A percentile compares a stretch with the other conserved stretches of the same genome.
Conservation (phyloP, 2,888 invertebrate genomes). For the Pristionchus maxplancki region DNA sequence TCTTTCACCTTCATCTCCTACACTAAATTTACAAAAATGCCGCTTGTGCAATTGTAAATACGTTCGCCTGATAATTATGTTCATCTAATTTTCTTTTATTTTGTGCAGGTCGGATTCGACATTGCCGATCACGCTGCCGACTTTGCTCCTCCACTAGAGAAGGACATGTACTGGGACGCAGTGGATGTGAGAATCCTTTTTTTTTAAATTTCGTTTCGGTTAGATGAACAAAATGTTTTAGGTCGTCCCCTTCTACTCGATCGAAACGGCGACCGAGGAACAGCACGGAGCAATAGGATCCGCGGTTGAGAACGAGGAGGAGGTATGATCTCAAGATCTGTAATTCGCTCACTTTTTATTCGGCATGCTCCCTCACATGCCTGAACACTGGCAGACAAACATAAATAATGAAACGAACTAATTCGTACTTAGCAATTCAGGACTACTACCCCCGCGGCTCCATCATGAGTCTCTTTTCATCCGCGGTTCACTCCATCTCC, state of each 20-base stretch:
- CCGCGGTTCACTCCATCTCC: not conserved
- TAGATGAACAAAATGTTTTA: too few species aligned
- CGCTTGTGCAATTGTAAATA: too few species aligned
- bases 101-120: not conserved
- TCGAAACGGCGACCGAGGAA: not conserved
- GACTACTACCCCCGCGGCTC: not conserved
- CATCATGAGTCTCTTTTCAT: not conserved
- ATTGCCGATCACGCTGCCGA: constrained; percentile 14
- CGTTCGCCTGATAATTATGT: not conserved
- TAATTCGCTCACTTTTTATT: too few species aligned
- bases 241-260: constrained; percentile 33
- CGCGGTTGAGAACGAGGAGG: not conserved
- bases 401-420: too few species aligned
- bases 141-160: constrained; percentile 4
- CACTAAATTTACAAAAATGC: too few species aligned
- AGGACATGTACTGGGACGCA: constrained; percentile 17
- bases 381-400: too few species aligned
- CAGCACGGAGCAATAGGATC: constrained; percentile 34
- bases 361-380: too few species aligned
- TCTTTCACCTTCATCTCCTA: too few species aligned
- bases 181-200: not conserved
- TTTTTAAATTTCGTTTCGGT: too few species aligned
- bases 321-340: too few species aligned
- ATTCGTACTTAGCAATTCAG: too few species aligned
- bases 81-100: not conserved